These are phyloP conservation scores for Pimpla rufipes DNA, from an alignment of 2,888 invertebrate species.

Conservation along the genomic window DNA sequence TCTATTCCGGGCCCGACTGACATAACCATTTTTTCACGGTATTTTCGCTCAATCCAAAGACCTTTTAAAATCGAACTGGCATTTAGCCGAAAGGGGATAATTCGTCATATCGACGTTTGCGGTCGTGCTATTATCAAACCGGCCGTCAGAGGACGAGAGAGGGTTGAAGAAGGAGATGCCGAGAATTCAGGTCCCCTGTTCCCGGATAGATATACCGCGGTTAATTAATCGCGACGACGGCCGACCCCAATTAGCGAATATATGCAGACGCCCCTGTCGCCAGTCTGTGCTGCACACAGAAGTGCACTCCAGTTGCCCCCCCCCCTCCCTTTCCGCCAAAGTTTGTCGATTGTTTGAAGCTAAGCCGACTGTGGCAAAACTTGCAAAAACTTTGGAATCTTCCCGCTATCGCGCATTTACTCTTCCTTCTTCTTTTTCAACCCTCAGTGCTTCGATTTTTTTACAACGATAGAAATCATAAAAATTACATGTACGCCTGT, in stretches of 20 bases:
- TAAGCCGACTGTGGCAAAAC: background rate
- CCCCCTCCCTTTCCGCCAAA: background rate
- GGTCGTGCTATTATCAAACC: slow-evolving; percentile 39
- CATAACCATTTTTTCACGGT: background rate
- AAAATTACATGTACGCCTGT: no score
- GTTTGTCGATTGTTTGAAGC: background rate
- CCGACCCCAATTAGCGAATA: slow-evolving; percentile 43
- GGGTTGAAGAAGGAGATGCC: background rate
- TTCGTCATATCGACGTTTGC: slow-evolving; percentile 27
- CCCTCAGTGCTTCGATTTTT: no score
- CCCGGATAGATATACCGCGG: slow-evolving; percentile 8
- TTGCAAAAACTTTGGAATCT: background rate
- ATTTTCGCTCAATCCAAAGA: background rate
- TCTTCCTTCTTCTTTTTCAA: background rate
- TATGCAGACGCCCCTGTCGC: slow-evolving; percentile 3
- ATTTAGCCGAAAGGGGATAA: background rate
- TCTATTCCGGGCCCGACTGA: background rate
- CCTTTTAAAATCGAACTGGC: background rate
- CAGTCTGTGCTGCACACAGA: background rate
- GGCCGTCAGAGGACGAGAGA: background rate
- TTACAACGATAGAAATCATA: no score
- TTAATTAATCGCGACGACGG: slow-evolving; percentile 39
- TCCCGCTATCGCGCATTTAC: background rate
- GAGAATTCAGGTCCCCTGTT: slow-evolving; percentile 4
- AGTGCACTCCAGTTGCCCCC: background rate